Evolutionary conservation across 2,888 invertebrate genomes (phyloP).

Genomic region (Chironomus tentans): DNA sequence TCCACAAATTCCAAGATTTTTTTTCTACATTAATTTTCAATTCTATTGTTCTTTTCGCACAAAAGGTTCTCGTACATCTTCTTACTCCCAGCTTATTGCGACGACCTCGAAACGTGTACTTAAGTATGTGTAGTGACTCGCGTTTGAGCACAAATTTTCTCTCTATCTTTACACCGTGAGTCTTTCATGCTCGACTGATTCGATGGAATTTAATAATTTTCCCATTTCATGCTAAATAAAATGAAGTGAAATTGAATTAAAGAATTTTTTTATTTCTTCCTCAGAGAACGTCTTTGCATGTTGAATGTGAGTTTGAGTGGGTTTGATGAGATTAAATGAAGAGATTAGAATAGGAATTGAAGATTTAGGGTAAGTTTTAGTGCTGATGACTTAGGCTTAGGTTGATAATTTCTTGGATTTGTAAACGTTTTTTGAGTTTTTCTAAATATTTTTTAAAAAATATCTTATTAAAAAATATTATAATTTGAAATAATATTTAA

Average conservation of each 20-base stretch:
- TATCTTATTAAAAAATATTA: too few relatives aligned
- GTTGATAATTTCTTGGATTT: too few relatives aligned
- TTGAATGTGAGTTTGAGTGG: neutral
- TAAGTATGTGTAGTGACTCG: neutral
- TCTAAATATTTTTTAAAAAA: too few relatives aligned
- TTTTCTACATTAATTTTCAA: neutral
- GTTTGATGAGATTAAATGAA: too few relatives aligned
- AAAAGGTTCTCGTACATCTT: neutral
- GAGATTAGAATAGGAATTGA: too few relatives aligned
- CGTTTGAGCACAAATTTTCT: neutral
- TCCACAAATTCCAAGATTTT: neutral
- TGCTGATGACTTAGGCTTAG: too few relatives aligned
- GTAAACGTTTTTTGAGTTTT: too few relatives aligned
- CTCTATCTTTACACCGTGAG: neutral
- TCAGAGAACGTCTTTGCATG: neutral
- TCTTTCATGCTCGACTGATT: neutral
- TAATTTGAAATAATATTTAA: too few relatives aligned
- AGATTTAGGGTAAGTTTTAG: too few relatives aligned
- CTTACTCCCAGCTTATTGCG: too few relatives aligned
- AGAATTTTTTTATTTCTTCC: neutral
- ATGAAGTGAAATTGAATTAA: neutral
- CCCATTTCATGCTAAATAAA: neutral
- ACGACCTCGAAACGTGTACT: neutral
- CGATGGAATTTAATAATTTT: constrained; percentile 17
- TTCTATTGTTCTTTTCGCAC: neutral